These are phyloP conservation scores for Acyrthosiphon pisum DNA, from an alignment of 1,140 invertebrate species.

Conservation along the genomic window DNA sequence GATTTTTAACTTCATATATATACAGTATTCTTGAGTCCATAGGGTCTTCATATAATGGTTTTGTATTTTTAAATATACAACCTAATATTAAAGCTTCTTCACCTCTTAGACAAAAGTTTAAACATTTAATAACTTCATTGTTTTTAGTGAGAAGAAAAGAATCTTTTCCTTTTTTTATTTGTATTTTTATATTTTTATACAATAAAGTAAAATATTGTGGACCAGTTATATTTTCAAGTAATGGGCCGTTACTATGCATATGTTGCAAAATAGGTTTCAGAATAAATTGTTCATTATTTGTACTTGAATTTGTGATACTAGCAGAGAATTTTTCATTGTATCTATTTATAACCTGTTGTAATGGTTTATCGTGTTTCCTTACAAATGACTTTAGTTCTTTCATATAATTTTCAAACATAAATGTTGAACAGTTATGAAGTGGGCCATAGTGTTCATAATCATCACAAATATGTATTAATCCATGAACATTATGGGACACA, in stretches of 20 bases:
- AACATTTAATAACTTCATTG: slow-evolving; percentile 1
- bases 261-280: background rate
- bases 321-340: background rate
- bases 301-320: background rate
- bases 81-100: background rate
- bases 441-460: background rate
- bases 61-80: background rate
- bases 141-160: background rate
- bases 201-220: background rate
- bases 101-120: background rate
- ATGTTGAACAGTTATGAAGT: background rate
- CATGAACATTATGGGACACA: slow-evolving; percentile 16
- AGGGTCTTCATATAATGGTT: background rate
- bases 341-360: background rate
- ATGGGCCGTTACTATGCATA: background rate
- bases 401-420: slow-evolving; percentile 43
- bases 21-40: background rate
- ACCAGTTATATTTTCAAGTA: background rate
- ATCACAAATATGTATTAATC: slow-evolving; percentile 3
- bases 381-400: too few species aligned
- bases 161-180: background rate
- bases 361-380: too few species aligned
- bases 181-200: background rate
- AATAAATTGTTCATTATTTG: background rate
- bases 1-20: background rate